phyloP scores from a whole-genome alignment of 1,140 invertebrate genomes.

The Brachionus manjavacas region DNA sequence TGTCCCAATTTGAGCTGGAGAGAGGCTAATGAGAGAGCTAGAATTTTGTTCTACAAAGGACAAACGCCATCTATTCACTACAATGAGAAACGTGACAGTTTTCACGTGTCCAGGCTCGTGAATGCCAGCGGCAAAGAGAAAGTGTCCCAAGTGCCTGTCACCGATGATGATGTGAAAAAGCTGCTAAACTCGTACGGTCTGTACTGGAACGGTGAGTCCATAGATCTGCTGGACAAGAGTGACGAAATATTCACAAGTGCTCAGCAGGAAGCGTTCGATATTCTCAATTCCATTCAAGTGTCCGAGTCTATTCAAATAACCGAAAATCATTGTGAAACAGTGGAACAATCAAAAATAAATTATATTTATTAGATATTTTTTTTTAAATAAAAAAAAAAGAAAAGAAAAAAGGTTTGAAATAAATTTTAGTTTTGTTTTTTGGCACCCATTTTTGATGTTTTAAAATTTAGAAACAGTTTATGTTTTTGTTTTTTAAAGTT shows the following conservation, averaged over 20 bases:
- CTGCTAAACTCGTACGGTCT: slow-evolving; percentile 42
- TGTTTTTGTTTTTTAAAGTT: neutral
- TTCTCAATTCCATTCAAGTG: slow-evolving; percentile 18
- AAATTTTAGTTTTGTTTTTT: slow-evolving; percentile 28
- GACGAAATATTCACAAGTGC: slow-evolving; percentile 23
- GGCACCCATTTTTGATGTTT: neutral
- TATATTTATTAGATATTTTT: slow-evolving; percentile 32
- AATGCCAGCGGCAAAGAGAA: neutral
- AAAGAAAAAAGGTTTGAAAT: neutral
- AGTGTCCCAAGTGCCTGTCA: slow-evolving; percentile 1
- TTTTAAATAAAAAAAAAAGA: neutral
- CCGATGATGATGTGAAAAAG: slow-evolving; percentile 23
- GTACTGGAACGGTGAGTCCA: slow-evolving; percentile 41
- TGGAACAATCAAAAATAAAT: slow-evolving; percentile 30
- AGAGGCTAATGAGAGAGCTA: slow-evolving; percentile 41
- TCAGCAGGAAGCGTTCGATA: slow-evolving; percentile 41
- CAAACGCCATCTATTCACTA: slow-evolving; percentile 30
- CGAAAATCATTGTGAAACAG: neutral
- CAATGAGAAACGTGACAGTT: slow-evolving; percentile 23
- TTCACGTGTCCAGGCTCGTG: slow-evolving; percentile 11
- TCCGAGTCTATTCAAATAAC: neutral
- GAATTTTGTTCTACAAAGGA: slow-evolving; percentile 42
- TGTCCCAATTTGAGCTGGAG: slow-evolving; percentile 34
- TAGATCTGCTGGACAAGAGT: slow-evolving; percentile 3
- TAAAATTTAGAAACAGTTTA: neutral